Base-by-base conservation (phyloP, 2,113 vertebrate species). In the Upupa epops region DNA sequence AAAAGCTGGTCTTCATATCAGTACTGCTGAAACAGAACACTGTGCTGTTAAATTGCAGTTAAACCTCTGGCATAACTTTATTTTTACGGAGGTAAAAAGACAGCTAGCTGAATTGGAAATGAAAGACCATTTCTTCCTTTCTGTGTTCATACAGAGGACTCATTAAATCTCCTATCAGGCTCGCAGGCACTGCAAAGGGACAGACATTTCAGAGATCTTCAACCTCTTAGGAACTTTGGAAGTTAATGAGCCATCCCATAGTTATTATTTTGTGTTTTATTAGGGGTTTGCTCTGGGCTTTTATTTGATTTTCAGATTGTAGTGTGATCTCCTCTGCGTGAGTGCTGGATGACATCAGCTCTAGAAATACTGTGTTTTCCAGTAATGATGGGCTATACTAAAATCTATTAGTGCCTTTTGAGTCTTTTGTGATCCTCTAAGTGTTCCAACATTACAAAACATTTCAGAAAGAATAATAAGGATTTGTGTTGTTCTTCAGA, bases 221-320 rank as follows among this genome's bases (percentile, higher is more conserved):
- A 83, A 25, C 91, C 76, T 86, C 74, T 69, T 82, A 86, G 76
- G 56, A 94, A 77, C 66, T 92, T 36, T 79, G 76, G 86, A 93
- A 86, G 76, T 89, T 93, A 96, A 95, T 96, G 90, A 96, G 34
- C 79, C 88, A 89, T 94, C 59, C n/a, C 14, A 58, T 19, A 81
- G 83, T 94, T 94, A 91, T 71, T 77, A 94, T 72, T 58, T 90
- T 46, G 31, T 93, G 32, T 91, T 96, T 88, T 88, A 90, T 72
- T 70, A 31, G 63, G 8, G 34, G 34, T 63, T 77, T 81, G 59
- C 83, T 80, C 66, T 76, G 71, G 76, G 89, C 80, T 95, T 95
- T 94, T 87, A 80, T 92, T 92, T 89, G 84, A 83, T 91, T 96
- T 90, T 94, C 52, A 66, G 42, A 91, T 59, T 83, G 56, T 61